phyloP scores from a whole-genome alignment of 1,140 invertebrate genomes.

The Ridgeia piscesae region DNA sequence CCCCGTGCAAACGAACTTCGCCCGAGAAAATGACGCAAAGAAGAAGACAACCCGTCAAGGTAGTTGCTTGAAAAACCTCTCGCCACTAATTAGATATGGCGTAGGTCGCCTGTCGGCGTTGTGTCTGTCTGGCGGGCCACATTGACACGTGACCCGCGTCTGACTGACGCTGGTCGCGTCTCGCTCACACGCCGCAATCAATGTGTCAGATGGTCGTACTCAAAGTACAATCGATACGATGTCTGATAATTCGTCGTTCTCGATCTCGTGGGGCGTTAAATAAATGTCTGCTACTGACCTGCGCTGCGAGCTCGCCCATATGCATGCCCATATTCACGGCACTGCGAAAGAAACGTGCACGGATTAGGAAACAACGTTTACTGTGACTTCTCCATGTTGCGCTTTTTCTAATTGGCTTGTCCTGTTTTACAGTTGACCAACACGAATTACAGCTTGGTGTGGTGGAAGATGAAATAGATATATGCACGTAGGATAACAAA shows the following conservation, averaged over 20 bases:
- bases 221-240: neutral
- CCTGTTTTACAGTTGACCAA: too few relatives aligned
- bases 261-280: neutral
- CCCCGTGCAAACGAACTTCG: neutral
- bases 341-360: neutral
- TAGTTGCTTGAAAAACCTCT: neutral
- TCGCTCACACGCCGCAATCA: neutral
- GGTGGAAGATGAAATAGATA: neutral
- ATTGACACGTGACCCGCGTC: neutral
- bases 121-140: neutral
- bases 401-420: neutral
- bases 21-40: neutral
- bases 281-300: neutral
- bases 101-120: neutral
- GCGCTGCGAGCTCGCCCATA: neutral
- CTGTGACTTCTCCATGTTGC: neutral
- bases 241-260: neutral
- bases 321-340: neutral
- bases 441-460: neutral
- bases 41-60: neutral
- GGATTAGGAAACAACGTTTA: neutral
- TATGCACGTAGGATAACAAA: neutral
- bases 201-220: neutral
- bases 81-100: too few relatives aligned
- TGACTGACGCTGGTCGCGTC: neutral